A percentile compares a stretch with the other conserved stretches of the same genome.
These are phyloP conservation scores for Temnothorax nylanderi DNA, from an alignment of 1,140 invertebrate genomes.

Conservation along the genomic window DNA sequence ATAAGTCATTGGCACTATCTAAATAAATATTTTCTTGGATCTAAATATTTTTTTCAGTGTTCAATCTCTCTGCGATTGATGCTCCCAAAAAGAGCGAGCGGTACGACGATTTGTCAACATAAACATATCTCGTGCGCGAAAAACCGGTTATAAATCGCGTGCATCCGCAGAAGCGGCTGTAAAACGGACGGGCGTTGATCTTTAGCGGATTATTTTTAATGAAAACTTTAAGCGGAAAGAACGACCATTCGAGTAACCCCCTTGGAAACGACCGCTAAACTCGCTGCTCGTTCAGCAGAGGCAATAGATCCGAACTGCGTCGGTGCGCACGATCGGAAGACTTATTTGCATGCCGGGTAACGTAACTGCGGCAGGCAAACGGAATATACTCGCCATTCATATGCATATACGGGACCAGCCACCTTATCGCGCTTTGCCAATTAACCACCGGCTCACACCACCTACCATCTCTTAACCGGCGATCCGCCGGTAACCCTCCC, in stretches of 20 bases:
- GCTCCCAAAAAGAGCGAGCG: neutral
- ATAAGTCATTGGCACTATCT: no score
- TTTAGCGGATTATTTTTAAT: slow-evolving; percentile 43
- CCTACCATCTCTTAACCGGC: slow-evolving; percentile 3
- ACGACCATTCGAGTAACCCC: neutral
- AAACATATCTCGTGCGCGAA: neutral
- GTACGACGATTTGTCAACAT: slow-evolving; percentile 25
- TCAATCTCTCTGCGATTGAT: slow-evolving; percentile 25
- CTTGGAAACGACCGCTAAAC: slow-evolving; percentile 24
- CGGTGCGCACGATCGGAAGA: slow-evolving; percentile 56
- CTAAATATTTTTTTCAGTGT: no score
- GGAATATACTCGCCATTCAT: slow-evolving; percentile 75
- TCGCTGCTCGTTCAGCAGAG: neutral
- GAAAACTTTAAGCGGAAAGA: slow-evolving; percentile 9
- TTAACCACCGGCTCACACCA: slow-evolving; percentile 66
- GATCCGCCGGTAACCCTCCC: slow-evolving; percentile 19
- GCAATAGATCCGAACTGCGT: slow-evolving; percentile 46
- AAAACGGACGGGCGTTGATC: neutral
- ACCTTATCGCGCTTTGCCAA: slow-evolving; percentile 77
- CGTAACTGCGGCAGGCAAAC: slow-evolving; percentile 63
- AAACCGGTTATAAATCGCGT: neutral
- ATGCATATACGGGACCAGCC: slow-evolving; percentile 75
- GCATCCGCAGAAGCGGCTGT: neutral
- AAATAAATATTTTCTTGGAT: no score
- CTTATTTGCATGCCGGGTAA: slow-evolving; percentile 72